Percentiles rank a stretch among this genome's conserved stretches.
phyloP scores from a whole-genome alignment of 1,140 invertebrate species.

The Drosophila malerkotliana region DNA sequence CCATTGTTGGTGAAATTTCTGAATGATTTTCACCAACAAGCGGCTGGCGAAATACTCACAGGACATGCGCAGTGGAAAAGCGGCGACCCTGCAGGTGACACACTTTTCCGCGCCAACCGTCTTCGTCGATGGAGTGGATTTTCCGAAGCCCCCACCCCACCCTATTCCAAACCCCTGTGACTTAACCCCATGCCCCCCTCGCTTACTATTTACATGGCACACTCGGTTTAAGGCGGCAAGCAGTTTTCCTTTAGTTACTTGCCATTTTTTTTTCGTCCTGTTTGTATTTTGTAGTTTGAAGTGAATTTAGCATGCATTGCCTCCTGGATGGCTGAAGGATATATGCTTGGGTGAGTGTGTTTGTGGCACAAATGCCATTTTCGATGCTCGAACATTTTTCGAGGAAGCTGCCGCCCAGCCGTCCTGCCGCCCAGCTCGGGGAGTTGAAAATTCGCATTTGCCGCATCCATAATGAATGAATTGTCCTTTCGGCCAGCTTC shows the following conservation, averaged over 20 bases:
- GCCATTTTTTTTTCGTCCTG: constrained; percentile 23
- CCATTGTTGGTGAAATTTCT: constrained; percentile 36
- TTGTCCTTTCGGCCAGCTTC: constrained; percentile 32
- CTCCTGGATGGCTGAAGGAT: constrained; percentile 20
- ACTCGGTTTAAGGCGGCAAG: constrained; percentile 59
- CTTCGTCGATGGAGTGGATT: constrained; percentile 56
- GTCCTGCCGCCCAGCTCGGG: constrained; percentile 23
- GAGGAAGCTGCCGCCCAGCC: constrained; percentile 31
- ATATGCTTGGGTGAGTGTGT: constrained; percentile 44
- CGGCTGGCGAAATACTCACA: constrained; percentile 45
- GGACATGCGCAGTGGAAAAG: constrained; percentile 57
- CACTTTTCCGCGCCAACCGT: constrained; percentile 72
- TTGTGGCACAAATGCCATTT: constrained; percentile 69
- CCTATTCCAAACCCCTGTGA: background rate
- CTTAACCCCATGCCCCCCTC: background rate
- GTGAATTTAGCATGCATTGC: constrained; percentile 74
- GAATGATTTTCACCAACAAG: constrained; percentile 28
- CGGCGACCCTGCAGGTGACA: constrained; percentile 65
- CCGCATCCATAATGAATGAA: constrained; percentile 70
- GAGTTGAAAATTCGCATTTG: constrained; percentile 62
- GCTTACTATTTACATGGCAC: constrained; percentile 71
- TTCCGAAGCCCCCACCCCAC: constrained; percentile 21
- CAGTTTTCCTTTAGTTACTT: constrained; percentile 25
- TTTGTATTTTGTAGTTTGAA: constrained; percentile 32
- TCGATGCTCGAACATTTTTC: constrained; percentile 41